Evolutionary conservation across 2,113 vertebrate species (phyloP).

Genomic region (Pygoscelis antarcticus): DNA sequence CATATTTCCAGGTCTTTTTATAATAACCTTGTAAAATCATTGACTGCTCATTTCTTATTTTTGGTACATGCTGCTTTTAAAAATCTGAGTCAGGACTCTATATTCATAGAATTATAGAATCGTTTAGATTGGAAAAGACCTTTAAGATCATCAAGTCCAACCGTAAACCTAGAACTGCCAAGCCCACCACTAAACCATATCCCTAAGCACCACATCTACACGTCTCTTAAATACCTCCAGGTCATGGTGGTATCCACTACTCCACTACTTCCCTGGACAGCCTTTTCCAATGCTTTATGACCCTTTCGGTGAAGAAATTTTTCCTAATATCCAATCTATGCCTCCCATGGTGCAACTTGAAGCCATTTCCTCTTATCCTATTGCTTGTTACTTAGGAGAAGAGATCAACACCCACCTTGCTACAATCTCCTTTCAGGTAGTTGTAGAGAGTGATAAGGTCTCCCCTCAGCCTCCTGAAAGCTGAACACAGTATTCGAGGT

Average conservation of each 20-base stretch:
- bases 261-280: background rate
- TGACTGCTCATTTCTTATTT: background rate
- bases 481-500: too few relatives aligned
- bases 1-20: background rate
- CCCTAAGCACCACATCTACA: background rate
- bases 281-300: too few relatives aligned
- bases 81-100: slow-evolving; percentile 6
- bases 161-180: rapidly evolving
- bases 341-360: too few relatives aligned
- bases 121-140: background rate
- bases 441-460: too few relatives aligned
- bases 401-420: too few relatives aligned
- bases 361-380: too few relatives aligned
- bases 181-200: background rate
- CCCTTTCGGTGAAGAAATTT: too few relatives aligned
- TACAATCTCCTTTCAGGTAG: too few relatives aligned
- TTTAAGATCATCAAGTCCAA: background rate
- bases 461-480: too few relatives aligned
- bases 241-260: too few relatives aligned
- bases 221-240: background rate
- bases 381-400: too few relatives aligned
- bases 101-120: background rate
- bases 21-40: slow-evolving; percentile 1
- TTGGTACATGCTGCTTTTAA: background rate
- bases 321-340: too few relatives aligned